Percentiles rank a stretch among this genome's conserved stretches.
Conservation (phyloP, 2,888 invertebrate genomes). For the Eutolmus rufibarbis region DNA sequence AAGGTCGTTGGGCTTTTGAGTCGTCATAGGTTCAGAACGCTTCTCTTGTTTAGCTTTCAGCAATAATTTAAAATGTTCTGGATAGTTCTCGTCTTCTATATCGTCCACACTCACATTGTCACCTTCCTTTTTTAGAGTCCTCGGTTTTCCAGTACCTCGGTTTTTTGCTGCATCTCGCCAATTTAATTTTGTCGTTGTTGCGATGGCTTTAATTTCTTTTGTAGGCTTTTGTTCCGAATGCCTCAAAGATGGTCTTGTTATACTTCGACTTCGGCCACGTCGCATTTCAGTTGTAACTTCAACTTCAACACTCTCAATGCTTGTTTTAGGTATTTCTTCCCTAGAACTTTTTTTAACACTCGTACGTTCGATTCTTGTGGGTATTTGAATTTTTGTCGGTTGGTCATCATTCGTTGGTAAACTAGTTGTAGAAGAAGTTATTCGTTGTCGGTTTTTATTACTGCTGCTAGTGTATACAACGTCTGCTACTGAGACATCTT, state of each 20-base stretch:
- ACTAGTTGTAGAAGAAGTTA: constrained; percentile 18
- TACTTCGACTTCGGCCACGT: constrained; percentile 18
- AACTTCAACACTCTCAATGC: neutral
- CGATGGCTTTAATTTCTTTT: constrained; percentile 44
- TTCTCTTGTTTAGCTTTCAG: constrained; percentile 66
- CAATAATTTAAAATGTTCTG: constrained; percentile 71
- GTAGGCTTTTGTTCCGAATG: constrained; percentile 39
- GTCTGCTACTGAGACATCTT: constrained; percentile 5
- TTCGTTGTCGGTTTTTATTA: neutral
- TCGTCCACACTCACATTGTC: constrained; percentile 64
- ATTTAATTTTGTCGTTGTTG: constrained; percentile 47
- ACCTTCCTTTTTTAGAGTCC: constrained; percentile 38
- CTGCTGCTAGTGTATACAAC: neutral
- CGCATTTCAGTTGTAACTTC: constrained; percentile 16
- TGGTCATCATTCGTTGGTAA: constrained; percentile 41
- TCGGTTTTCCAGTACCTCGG: constrained; percentile 43
- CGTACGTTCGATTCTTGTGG: constrained; percentile 46
- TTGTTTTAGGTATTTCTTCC: neutral
- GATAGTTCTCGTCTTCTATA: constrained; percentile 71
- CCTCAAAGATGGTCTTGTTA: neutral
- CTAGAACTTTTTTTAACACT: constrained; percentile 9
- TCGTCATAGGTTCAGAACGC: neutral
- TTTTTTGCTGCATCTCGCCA: constrained; percentile 46
- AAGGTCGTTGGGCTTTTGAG: constrained; percentile 44
- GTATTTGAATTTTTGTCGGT: constrained; percentile 49